Evolutionary conservation across 2,113 vertebrate species (phyloP).

Genomic region (Microtus pennsylvanicus): DNA sequence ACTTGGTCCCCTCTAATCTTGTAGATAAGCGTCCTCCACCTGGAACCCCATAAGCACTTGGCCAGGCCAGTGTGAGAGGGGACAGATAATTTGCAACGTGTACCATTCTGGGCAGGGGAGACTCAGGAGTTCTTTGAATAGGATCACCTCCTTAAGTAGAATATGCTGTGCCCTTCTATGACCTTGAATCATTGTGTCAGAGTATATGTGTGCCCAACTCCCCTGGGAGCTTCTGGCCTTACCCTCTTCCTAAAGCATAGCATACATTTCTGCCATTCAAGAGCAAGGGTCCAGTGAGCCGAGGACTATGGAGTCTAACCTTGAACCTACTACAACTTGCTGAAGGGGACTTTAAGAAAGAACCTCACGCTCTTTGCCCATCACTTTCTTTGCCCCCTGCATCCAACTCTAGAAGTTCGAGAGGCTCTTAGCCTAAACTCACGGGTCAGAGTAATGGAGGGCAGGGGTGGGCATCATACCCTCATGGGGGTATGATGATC

Average conservation of each 20-base stretch:
- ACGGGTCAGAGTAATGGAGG: background rate
- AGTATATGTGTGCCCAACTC: background rate
- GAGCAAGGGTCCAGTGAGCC: background rate
- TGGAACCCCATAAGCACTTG: no score
- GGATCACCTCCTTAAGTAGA: background rate
- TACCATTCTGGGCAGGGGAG: background rate
- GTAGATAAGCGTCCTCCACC: background rate
- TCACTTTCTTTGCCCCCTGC: background rate
- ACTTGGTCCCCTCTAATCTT: background rate
- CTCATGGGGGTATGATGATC: background rate
- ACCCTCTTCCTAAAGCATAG: background rate
- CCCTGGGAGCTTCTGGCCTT: background rate
- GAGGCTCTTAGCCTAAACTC: background rate
- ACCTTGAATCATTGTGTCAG: background rate
- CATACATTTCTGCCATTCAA: background rate
- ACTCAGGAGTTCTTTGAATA: background rate
- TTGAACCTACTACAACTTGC: background rate
- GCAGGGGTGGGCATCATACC: fast-evolving
- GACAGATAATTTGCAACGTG: background rate
- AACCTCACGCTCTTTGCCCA: background rate
- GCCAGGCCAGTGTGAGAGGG: background rate
- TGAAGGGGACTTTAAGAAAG: background rate
- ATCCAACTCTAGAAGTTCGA: background rate
- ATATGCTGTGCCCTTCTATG: background rate
- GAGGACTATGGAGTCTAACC: background rate